Conservation (phyloP, 35 echinoderm and acorn worm genomes). For the Apostichopus californicus region DNA sequence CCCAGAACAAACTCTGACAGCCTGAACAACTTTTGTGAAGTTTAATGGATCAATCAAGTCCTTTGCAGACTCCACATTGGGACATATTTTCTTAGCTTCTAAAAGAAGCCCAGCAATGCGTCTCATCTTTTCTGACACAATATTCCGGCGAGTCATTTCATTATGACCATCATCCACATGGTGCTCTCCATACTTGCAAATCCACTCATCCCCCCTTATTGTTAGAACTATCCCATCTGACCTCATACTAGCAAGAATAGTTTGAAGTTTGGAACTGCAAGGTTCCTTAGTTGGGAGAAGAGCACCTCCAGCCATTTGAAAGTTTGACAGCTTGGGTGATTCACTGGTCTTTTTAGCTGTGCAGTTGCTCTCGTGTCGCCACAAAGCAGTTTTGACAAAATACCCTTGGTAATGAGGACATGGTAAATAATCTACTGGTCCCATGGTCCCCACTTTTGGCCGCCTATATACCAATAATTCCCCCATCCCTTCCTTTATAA, state of each 20-base stretch:
- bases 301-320: not conserved
- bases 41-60: not conserved
- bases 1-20: too few relatives aligned
- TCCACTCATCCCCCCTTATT: not conserved
- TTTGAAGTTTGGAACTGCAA: not conserved
- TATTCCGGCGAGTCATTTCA: not conserved
- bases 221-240: not conserved
- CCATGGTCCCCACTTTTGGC: not conserved
- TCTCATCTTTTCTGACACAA: slow-evolving; percentile 26
- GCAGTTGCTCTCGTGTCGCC: not conserved
- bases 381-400: not conserved
- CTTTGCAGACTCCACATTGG: not conserved
- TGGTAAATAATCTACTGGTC: not conserved
- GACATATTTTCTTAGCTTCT: slow-evolving; percentile 1
- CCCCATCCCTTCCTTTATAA: slow-evolving; percentile 13
- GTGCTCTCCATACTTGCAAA: not conserved
- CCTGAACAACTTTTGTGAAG: not conserved
- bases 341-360: not conserved
- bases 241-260: not conserved
- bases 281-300: not conserved
- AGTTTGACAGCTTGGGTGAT: too few relatives aligned
- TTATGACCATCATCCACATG: not conserved
- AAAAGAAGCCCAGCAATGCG: not conserved
- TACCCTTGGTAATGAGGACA: not conserved
- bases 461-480: not conserved